phyloP scores from a whole-genome alignment of 2,888 invertebrate genomes.

The Strigamia maritima region DNA sequence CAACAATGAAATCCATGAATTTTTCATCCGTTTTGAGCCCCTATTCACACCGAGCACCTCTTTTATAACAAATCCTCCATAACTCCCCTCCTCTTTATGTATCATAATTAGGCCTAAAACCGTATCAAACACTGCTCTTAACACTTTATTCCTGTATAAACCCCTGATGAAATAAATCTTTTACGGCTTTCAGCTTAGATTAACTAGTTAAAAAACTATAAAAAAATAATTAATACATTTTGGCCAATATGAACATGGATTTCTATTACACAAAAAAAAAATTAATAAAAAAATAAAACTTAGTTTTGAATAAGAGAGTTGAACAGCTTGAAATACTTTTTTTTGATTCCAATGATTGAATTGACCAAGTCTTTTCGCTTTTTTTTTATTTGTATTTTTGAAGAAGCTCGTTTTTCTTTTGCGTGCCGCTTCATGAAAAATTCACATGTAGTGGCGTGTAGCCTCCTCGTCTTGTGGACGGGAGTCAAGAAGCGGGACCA shows the following conservation, averaged over 20 bases:
- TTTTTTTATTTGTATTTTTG: not conserved
- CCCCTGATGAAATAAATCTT: not conserved
- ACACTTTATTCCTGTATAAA: not conserved
- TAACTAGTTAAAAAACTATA: too few relatives aligned
- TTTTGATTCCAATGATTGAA: constrained; percentile 6
- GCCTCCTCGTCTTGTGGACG: constrained; percentile 2
- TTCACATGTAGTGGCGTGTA: constrained; percentile 10
- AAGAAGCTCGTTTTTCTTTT: constrained; percentile 6
- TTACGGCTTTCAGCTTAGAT: not conserved
- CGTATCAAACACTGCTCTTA: constrained; percentile 5
- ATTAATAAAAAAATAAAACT: too few relatives aligned
- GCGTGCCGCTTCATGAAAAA: constrained; percentile 27
- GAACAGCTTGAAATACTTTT: not conserved
- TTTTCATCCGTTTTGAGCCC: constrained; percentile 25
- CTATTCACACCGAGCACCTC: not conserved
- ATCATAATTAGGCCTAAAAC: not conserved
- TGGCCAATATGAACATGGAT: too few relatives aligned
- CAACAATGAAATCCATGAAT: constrained; percentile 12
- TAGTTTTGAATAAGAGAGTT: not conserved
- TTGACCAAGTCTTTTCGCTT: constrained; percentile 29
- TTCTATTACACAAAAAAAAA: too few relatives aligned
- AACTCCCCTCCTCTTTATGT: constrained; percentile 8
- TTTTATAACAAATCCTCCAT: constrained; percentile 16
- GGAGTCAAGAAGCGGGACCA: constrained; percentile 26
- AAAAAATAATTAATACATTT: too few relatives aligned